Evolutionary conservation across 2,888 invertebrate species (phyloP), one percentile per base, ranked within the genome.

Genomic region (Gisinianus flammeolus): DNA sequence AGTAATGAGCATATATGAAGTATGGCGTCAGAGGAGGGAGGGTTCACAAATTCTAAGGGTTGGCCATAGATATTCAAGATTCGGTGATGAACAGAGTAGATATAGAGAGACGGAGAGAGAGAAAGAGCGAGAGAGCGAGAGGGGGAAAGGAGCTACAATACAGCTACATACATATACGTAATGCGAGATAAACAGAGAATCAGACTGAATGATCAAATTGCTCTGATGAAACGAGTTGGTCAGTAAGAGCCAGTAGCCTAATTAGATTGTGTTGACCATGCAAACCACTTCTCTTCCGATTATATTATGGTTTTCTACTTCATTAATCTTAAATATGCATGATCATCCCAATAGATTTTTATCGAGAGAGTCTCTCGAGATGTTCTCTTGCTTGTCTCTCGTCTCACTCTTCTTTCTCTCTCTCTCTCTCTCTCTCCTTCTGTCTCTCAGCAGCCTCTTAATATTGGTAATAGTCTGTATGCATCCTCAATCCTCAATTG

Each of bases 251-350:
- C 79, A 71, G 79, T 79, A 79, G 79, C 79, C 69, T 79, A 79
- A 79, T 79, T 79, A 79, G 79, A 79, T 79, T 79, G 79, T 76
- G 79, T 76, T 79, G 72, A 67, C 77, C 72, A 78, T 76, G 69
- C 68, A 69, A 76, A 76, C 76, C 76, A 76, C 76, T 76, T 78
- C 67, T 72, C 62, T 64, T 70, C 70, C 70, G 33, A 64, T 71
- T 77, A 77, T 77, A 44, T 62, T 70, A 78, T 78, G 77, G 73
- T 78, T 72, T 73, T 78, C 73, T 64, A 72, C 72, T 78, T 73
- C 73, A 78, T 78, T 78, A 78, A 78, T 78, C 73, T 78, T 78
- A 73, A 72, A 72, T 72, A 72, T 78, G 77, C 77, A 78, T 72
- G 64, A 64, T 78, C 77, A 78, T 78, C 73, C 73, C 77, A 76